Base-by-base conservation (phyloP, 2,888 invertebrate species). In the Tinea semifulvella region DNA sequence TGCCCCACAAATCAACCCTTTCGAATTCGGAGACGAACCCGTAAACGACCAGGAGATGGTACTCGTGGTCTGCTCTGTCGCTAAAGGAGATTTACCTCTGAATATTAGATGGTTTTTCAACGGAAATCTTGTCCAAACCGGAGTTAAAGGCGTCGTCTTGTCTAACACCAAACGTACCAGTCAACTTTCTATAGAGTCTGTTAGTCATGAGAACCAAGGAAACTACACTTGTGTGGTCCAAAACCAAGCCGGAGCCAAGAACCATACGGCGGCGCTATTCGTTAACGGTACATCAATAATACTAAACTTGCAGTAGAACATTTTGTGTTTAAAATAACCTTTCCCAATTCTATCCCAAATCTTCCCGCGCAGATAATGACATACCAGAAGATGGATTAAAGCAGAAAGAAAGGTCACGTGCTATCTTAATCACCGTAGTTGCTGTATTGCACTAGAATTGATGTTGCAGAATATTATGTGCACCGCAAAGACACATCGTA, bases 1-100 rank as follows among this genome's bases (percentile, higher is more conserved):
- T 68, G 85, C 88, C 58, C 92, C 92, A 51, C 90, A 91, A 84
- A 89, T 92, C 57, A 85, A 87, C 56, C 86, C 88, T 51, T 91
- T 91, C 58, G 85, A 87, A 58, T 91, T 91, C 63, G 90, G 90
- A 50, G 88, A 89, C 51, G 87, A 88, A 51, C 82, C 86, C 43
- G 80, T 85, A 39, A 89, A 90, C 65, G 88, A 88, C 50, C 88
- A 88, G 58, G 91, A 91, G 68, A 83, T 87, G 64, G 87, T 88
- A 46, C 84, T 88, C 52, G 81, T 86, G 14, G 86, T 85, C 45
- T 90, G 90, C 61, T 83, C 88, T 46, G 85, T 88, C 47, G 82
- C 83, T 47, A 89, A 90, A 66, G 90, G 90, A 39, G 90, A 90
- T 65, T 66, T 86, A 46, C 88, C 88, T 26, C 72, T 88, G 53